phyloP scores from a whole-genome alignment of 1,140 invertebrate species.

The Cyphomyrmex costatus region DNA sequence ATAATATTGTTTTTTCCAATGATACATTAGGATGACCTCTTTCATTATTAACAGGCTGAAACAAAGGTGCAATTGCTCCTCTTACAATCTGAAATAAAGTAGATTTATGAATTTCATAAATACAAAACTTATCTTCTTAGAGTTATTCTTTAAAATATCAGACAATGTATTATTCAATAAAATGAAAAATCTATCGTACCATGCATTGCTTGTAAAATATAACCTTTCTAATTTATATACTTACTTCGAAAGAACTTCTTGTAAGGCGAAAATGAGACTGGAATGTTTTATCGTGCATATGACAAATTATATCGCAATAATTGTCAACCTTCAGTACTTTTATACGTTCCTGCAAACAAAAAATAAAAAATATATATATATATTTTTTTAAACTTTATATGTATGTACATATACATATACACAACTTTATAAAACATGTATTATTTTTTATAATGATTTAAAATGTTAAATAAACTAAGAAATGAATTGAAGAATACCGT shows the following conservation, averaged over 20 bases:
- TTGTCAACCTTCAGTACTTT: background rate
- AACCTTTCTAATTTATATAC: background rate
- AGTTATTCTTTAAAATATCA: too few relatives aligned
- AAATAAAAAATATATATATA: too few relatives aligned
- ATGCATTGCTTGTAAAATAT: background rate
- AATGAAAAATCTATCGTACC: background rate
- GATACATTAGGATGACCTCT: conserved; percentile 20
- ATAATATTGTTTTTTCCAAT: background rate
- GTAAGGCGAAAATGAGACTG: too few relatives aligned
- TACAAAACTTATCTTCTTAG: too few relatives aligned
- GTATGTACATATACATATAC: too few relatives aligned
- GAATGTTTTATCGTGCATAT: background rate
- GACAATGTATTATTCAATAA: background rate
- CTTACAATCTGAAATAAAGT: background rate
- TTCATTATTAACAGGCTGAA: background rate
- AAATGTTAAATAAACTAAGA: too few relatives aligned
- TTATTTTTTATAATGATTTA: too few relatives aligned
- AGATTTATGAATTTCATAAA: too few relatives aligned
- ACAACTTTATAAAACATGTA: too few relatives aligned
- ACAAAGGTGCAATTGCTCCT: background rate
- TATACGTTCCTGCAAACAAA: too few relatives aligned
- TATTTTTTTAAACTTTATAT: too few relatives aligned
- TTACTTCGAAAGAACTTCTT: conserved; percentile 10
- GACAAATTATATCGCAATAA: background rate
- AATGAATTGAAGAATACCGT: too few relatives aligned